Evolutionary conservation across 23 tunicate species (phyloP), one percentile per base, ranked within the genome.

Genomic region (Ciona savignyi): DNA sequence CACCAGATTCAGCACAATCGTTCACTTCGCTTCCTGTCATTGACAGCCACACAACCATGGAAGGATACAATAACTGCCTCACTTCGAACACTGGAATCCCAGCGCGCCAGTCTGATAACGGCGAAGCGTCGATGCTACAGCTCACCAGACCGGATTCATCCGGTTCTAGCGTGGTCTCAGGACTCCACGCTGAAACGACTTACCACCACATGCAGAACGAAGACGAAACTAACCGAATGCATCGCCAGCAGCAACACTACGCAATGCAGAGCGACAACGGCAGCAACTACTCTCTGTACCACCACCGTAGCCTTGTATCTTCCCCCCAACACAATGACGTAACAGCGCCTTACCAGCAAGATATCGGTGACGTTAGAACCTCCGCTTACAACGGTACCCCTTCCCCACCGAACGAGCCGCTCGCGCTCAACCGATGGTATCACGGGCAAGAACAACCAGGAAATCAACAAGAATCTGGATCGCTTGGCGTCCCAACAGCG

Each of bases 101-200:
- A 1, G 2, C n/a, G n/a, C n/a, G n/a, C n/a, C 4, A 15, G 21
- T 23, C 1, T 4, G 26, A 34, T 23, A 4, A 30, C 33, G 25
- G 24, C 34, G 2, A 69, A 69, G 26, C 29, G 33, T 42, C 56
- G 51, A 69, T 30, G 73, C 73, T 34, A 31, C 49, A 69, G 29
- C 73, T 69, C 49, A 34, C 34, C 29, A 49, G 87, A 24, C 80
- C 87, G 21, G 80, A 82, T 21, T 82, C 87, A 26, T 75, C 87
- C 19, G 80, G 87, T 23, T 74, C 87, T 23, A 82, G 80, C 35
- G 87, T 33, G 31, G 70, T 82, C 15, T 74, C 87, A 33, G 76
- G 62, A 4, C 51, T 75, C 4, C 80, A 67, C 74, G 34, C 9
- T 60, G 77, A 62, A 23, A 6, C 23, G 64, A 35, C 27, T 29